A percentile compares a stretch with the other conserved stretches of the same genome.
These are phyloP conservation scores for Oligia strigilis DNA, from an alignment of 2,888 invertebrate species.

Conservation along the genomic window DNA sequence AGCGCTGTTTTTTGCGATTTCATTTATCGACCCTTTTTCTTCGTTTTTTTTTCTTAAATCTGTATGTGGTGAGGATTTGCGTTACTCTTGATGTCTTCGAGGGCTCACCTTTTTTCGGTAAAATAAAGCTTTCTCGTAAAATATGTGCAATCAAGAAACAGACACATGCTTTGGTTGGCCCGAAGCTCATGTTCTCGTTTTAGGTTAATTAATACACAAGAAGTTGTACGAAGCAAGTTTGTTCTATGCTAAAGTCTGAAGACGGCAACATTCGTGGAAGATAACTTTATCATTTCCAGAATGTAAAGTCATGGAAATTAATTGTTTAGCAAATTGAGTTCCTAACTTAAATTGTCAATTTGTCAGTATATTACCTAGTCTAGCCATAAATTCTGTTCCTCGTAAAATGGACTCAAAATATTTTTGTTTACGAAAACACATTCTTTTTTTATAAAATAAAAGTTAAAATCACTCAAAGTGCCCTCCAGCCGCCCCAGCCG, in stretches of 20 bases:
- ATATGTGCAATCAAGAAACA: background rate
- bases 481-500: too few relatives aligned
- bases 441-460: too few relatives aligned
- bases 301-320: background rate
- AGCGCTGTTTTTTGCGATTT: background rate
- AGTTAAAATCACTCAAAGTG: too few relatives aligned
- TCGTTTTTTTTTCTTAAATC: background rate
- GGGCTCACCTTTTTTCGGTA: background rate
- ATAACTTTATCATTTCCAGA: constrained; percentile 25
- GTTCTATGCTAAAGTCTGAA: constrained; percentile 6
- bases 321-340: background rate
- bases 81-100: background rate
- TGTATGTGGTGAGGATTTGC: background rate
- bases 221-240: constrained; percentile 7
- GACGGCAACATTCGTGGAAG: background rate
- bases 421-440: too few relatives aligned
- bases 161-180: background rate
- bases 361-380: background rate
- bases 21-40: constrained; percentile 1
- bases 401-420: too few relatives aligned
- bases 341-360: background rate
- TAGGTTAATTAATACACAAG: constrained; percentile 1
- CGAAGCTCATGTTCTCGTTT: background rate
- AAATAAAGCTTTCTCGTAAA: constrained; percentile 4
- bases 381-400: too few relatives aligned